phyloP scores from a whole-genome alignment of 2,797 vertebrate species.

The Manis crassicaudata region DNA sequence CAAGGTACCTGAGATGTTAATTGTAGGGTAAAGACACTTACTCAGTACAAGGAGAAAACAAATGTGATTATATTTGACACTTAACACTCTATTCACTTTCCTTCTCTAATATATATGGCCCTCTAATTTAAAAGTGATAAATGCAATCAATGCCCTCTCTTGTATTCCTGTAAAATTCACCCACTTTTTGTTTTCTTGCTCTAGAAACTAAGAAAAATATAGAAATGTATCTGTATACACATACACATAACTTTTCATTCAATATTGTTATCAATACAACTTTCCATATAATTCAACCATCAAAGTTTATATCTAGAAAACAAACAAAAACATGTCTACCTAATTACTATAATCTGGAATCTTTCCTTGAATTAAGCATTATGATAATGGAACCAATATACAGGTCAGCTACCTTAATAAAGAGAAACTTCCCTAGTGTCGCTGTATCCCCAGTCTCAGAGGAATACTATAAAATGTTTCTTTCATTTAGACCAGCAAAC shows the following conservation, averaged over 20 bases:
- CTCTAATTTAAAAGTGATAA: slow-evolving; percentile 70
- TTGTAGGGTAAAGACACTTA: slow-evolving; percentile 69
- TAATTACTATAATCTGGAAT: background rate
- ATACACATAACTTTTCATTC: background rate
- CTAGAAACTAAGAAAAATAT: slow-evolving; percentile 47
- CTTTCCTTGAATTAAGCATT: slow-evolving; percentile 33
- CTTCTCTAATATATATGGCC: slow-evolving; percentile 40
- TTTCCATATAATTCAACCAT: slow-evolving; percentile 18
- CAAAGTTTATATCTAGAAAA: slow-evolving; percentile 51
- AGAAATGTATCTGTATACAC: slow-evolving; percentile 26
- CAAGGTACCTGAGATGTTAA: slow-evolving; percentile 73
- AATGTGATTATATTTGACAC: slow-evolving; percentile 77
- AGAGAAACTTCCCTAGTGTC: slow-evolving; percentile 45
- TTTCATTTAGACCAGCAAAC: slow-evolving; percentile 15
- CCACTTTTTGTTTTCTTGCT: slow-evolving; percentile 61
- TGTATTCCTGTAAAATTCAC: background rate
- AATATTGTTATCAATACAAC: background rate
- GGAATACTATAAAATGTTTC: slow-evolving; percentile 11
- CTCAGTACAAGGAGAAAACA: slow-evolving; percentile 68
- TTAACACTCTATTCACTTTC: slow-evolving; percentile 68
- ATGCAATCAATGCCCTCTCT: slow-evolving; percentile 42
- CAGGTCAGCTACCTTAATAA: slow-evolving; percentile 17
- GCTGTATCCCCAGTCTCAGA: background rate
- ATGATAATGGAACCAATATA: background rate
- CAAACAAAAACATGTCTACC: slow-evolving; percentile 11